Evolutionary conservation across 2,888 invertebrate species (phyloP).

Genomic region (Tipula unca): DNA sequence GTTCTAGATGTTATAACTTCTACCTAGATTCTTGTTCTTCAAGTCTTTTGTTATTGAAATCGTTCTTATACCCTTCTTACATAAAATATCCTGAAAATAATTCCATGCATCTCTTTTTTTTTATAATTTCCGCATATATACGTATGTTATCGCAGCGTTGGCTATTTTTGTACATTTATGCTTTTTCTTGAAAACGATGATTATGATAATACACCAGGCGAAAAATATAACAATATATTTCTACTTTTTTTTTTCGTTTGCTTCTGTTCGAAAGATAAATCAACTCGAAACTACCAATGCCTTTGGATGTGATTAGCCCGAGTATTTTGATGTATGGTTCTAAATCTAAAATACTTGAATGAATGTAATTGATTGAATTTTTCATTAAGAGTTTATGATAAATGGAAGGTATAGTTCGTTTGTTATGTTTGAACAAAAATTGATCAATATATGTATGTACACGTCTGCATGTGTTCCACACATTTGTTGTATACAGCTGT

Average conservation of each 20-base stretch:
- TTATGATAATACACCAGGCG: background rate
- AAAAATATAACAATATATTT: background rate
- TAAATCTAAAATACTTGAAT: background rate
- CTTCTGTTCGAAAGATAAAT: background rate
- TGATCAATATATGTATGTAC: background rate
- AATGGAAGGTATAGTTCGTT: background rate
- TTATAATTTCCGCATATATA: background rate
- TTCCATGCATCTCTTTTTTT: background rate
- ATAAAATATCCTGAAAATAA: background rate
- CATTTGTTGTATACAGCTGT: background rate
- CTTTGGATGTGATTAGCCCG: background rate
- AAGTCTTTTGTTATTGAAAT: background rate
- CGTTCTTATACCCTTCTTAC: background rate
- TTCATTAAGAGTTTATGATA: background rate
- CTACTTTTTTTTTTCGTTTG: background rate
- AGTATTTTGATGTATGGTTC: background rate
- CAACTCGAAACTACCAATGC: background rate
- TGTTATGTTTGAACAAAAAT: background rate
- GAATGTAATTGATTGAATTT: background rate
- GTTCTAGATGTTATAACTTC: background rate
- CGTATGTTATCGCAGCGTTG: background rate
- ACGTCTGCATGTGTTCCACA: background rate
- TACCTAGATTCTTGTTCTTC: background rate
- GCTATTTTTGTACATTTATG: background rate
- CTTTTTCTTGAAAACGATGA: background rate